These are phyloP conservation scores for Drosophila tani DNA, from an alignment of 1,140 invertebrate species.

Conservation along the genomic window DNA sequence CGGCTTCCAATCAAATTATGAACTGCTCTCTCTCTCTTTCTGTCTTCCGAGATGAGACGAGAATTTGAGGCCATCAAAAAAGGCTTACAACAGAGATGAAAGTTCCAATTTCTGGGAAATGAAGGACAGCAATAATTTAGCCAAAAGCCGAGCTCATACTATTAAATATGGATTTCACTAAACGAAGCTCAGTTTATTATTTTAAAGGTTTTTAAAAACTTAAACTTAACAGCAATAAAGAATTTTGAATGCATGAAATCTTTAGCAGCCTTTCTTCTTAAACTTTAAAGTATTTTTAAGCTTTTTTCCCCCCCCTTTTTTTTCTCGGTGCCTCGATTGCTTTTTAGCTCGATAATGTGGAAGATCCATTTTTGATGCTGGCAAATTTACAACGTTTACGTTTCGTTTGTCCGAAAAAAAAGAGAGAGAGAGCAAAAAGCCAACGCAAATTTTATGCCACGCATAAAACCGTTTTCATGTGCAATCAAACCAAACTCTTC, in stretches of 20 bases:
- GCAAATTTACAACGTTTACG: slow-evolving; percentile 53
- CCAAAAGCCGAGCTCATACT: not conserved
- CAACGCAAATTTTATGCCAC: slow-evolving; percentile 52
- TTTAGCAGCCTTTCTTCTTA: not conserved
- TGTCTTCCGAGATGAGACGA: not conserved
- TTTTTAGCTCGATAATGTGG: slow-evolving; percentile 18
- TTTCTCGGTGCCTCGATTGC: not conserved
- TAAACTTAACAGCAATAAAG: not conserved
- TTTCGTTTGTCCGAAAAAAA: slow-evolving; percentile 62
- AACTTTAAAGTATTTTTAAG: not conserved
- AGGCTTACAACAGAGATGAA: slow-evolving; percentile 31
- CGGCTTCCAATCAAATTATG: slow-evolving; percentile 57
- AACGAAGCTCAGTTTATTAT: not conserved
- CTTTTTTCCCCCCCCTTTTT: too few species aligned
- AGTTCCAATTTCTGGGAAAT: slow-evolving; percentile 2
- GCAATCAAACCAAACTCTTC: slow-evolving; percentile 51
- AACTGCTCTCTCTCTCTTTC: slow-evolving; percentile 9
- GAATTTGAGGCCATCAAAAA: slow-evolving; percentile 26
- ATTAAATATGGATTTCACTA: not conserved
- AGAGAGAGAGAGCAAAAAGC: slow-evolving; percentile 12
- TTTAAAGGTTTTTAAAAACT: not conserved
- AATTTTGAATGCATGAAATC: not conserved
- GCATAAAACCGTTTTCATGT: slow-evolving; percentile 70
- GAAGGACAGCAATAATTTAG: slow-evolving; percentile 17
- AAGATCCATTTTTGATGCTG: slow-evolving; percentile 43